A percentile compares a stretch with the other conserved stretches of the same genome.
Evolutionary conservation across 2,888 invertebrate genomes (phyloP).

Genomic region (Thyatira batis): DNA sequence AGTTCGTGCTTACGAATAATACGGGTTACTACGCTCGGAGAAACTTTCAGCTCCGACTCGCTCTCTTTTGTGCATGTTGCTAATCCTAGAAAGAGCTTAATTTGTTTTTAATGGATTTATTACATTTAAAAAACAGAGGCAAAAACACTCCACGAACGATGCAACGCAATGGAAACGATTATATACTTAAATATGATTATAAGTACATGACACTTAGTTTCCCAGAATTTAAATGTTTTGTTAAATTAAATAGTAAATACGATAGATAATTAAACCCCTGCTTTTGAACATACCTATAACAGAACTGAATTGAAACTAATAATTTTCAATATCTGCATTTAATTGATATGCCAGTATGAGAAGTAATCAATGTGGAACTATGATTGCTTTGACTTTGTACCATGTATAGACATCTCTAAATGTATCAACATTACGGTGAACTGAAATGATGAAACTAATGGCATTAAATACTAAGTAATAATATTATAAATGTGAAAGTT

Average conservation of each 20-base stretch:
- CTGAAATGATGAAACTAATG: no score
- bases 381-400: background rate
- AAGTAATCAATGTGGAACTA: background rate
- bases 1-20: background rate
- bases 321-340: background rate
- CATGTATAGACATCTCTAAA: no score
- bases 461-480: no score
- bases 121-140: background rate
- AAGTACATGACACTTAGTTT: no score
- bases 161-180: no score
- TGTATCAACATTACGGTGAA: no score
- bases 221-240: no score
- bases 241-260: no score
- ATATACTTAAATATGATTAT: no score
- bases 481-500: no score
- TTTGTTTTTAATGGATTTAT: background rate
- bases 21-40: background rate
- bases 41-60: background rate
- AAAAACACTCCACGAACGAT: background rate
- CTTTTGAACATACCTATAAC: background rate
- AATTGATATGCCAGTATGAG: background rate
- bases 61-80: background rate
- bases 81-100: background rate
- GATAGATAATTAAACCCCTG: no score
- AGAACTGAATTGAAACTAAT: background rate